A percentile compares a stretch with the other conserved stretches of the same genome.
Conservation (phyloP, 2,113 vertebrate genomes). For the Struthio camelus region DNA sequence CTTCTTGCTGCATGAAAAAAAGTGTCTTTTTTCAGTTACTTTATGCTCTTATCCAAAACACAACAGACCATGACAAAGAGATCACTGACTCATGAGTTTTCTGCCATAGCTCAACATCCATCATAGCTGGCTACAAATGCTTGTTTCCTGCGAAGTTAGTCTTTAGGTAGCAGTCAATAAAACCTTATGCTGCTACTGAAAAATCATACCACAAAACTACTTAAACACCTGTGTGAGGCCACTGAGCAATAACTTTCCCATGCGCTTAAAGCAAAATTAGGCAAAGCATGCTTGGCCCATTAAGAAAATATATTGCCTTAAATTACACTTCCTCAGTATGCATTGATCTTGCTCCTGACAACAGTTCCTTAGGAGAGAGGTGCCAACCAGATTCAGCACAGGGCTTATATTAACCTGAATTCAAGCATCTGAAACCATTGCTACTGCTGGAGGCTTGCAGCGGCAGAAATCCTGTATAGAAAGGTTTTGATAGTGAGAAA, state of each 20-base stretch:
- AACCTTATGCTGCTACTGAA: neutral
- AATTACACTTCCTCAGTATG: slow-evolving; percentile 20
- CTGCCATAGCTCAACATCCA: neutral
- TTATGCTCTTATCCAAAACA: neutral
- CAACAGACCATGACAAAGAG: neutral
- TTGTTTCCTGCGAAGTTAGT: slow-evolving; percentile 26
- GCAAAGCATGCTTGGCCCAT: slow-evolving; percentile 38
- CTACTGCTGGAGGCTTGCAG: neutral
- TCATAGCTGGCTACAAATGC: neutral
- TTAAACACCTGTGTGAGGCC: slow-evolving; percentile 63
- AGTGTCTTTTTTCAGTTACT: neutral
- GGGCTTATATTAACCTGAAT: neutral
- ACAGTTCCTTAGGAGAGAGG: neutral
- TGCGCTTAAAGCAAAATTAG: slow-evolving; percentile 48
- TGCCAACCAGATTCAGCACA: neutral
- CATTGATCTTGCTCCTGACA: neutral
- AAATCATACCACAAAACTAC: slow-evolving; percentile 40
- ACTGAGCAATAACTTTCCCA: slow-evolving; percentile 55
- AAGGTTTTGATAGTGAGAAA: neutral
- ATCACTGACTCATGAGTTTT: neutral
- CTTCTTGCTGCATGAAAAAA: neutral
- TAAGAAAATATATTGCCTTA: slow-evolving; percentile 59
- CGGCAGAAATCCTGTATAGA: neutral
- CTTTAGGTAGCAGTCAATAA: slow-evolving; percentile 45
- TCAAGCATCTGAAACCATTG: neutral